Evolutionary conservation across 2,797 vertebrate species (phyloP).

Genomic region (Clarias laeviceps): DNA sequence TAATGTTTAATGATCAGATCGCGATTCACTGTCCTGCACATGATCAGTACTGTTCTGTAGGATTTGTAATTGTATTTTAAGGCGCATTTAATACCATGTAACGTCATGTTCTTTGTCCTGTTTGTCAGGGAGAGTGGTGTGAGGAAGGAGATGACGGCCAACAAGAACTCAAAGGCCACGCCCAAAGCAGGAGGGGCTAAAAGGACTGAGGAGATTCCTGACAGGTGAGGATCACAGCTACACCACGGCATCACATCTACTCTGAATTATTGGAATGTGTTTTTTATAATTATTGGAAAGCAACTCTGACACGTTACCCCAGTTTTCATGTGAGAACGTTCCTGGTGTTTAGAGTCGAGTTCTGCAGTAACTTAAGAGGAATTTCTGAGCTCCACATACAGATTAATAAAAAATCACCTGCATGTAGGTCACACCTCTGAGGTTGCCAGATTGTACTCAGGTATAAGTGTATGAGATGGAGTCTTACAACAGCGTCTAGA

Average conservation of each 20-base stretch:
- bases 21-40: too few species aligned
- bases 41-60: neutral
- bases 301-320: neutral
- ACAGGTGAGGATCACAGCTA: slow-evolving; percentile 76
- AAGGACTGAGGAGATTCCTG: slow-evolving; percentile 81
- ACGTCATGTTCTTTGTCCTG: slow-evolving; percentile 56
- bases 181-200: slow-evolving; percentile 88
- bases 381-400: neutral
- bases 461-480: neutral
- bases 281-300: too few species aligned
- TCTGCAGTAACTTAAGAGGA: neutral
- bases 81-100: slow-evolving; percentile 6
- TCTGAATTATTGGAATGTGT: neutral
- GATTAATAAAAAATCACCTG: neutral
- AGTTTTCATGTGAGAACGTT: neutral
- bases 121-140: slow-evolving; percentile 77
- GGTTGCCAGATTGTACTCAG: neutral
- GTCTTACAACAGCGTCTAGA: too few species aligned
- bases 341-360: neutral
- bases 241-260: neutral
- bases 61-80: neutral
- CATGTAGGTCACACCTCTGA: neutral
- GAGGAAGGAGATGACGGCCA: slow-evolving; percentile 95
- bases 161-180: slow-evolving; percentile 90
- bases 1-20: neutral